Evolutionary conservation across 2,888 invertebrate species (phyloP), one percentile per base, ranked within the genome.

Genomic region (Rhagophthalmus giganteus): DNA sequence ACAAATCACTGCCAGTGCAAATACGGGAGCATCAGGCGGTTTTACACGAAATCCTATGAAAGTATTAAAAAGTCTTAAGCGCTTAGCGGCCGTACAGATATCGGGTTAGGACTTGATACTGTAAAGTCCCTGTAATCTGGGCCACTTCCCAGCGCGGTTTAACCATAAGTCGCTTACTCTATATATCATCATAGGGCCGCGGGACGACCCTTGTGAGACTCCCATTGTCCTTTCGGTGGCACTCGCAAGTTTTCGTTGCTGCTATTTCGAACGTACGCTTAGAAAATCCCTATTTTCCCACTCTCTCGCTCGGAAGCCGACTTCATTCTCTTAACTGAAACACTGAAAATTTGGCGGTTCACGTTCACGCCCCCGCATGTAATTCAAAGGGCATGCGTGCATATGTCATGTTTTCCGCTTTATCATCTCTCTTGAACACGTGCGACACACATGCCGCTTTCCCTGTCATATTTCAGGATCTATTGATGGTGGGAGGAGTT

Each of bases 131-230:
- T 81, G 81, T 84, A 84, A 83, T 84, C 83, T 83, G 81, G 82
- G 80, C 83, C 83, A 83, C 83, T 84, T 83, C 82, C 84, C 83
- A 82, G 76, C 83, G 81, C 83, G 83, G 83, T 84, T 84, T 83
- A 83, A 83, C 81, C 72, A 80, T 83, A 83, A 83, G 83, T 83
- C 84, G 81, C 79, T 80, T 80, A 82, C 82, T 83, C 83, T 82
- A 84, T 84, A 83, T 83, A 83, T 84, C 83, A 83, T 82, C 80
- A 65, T 67, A 68, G 68, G 67, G 61, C 54, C 49, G 35, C 55
- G 37, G 53, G 53, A 81, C 78, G 78, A 77, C 74, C 76, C 55
- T 54, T 51, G 38, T 74, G 76, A 72, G 71, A 70, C 62, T 63
- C 59, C 60, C 59, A 65, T 56, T 41, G 49, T 51, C 50, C 48